These are phyloP conservation scores for Amphibalanus amphitrite DNA, from an alignment of 1,140 invertebrate genomes.

Conservation along the genomic window DNA sequence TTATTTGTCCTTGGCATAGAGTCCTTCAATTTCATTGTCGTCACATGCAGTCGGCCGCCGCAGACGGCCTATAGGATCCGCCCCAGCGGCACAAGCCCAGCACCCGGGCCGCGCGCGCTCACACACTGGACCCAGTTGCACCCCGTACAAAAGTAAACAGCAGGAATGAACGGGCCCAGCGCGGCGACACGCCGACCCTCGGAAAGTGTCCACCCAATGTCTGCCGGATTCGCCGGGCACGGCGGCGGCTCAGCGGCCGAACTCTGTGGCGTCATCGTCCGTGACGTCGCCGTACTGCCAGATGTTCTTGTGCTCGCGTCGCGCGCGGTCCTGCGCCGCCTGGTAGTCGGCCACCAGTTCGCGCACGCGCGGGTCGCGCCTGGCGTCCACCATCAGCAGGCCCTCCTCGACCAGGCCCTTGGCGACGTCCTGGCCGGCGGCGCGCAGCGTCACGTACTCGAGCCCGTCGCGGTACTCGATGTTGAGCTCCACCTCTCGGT, in stretches of 20 bases:
- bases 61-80: too few relatives aligned
- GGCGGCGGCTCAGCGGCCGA: slow-evolving; percentile 32
- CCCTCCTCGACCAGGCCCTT: slow-evolving; percentile 73
- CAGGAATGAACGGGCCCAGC: too few relatives aligned
- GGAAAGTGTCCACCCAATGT: too few relatives aligned
- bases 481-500: slow-evolving; percentile 31
- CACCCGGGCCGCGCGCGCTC: too few relatives aligned
- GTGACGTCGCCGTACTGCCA: slow-evolving; percentile 95
- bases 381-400: slow-evolving; percentile 56
- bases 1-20: too few relatives aligned
- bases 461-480: slow-evolving; percentile 33
- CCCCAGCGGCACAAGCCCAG: too few relatives aligned
- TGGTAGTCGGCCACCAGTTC: slow-evolving; percentile 63
- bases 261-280: slow-evolving; percentile 85
- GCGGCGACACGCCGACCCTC: too few relatives aligned
- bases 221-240: too few relatives aligned
- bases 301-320: slow-evolving; percentile 62
- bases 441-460: slow-evolving; percentile 50
- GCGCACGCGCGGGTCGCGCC: slow-evolving; percentile 59
- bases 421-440: slow-evolving; percentile 56
- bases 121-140: too few relatives aligned
- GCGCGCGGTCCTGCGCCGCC: slow-evolving; percentile 65
- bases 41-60: too few relatives aligned
- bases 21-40: too few relatives aligned
- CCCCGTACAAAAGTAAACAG: too few relatives aligned